phyloP scores from a whole-genome alignment of 2,797 vertebrate species.

The Coccyzus lansbergi region DNA sequence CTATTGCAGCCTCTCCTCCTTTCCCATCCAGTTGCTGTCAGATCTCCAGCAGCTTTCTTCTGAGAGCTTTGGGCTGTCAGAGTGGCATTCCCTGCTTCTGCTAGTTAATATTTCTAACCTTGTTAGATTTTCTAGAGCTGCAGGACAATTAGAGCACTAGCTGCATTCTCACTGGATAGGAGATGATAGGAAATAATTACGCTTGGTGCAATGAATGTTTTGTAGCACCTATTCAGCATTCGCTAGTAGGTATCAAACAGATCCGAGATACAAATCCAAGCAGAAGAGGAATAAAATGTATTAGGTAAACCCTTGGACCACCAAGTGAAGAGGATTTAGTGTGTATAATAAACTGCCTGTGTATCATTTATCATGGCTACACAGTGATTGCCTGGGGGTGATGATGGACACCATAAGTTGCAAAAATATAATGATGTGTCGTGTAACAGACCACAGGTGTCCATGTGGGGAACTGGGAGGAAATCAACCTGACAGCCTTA shows the following conservation, averaged over 20 bases:
- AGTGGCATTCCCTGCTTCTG: not conserved
- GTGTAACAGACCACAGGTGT: slow-evolving; percentile 58
- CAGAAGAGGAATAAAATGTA: not conserved
- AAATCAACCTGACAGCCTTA: slow-evolving; percentile 28
- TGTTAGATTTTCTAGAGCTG: not conserved
- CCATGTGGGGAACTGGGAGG: not conserved
- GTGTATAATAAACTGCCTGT: slow-evolving; percentile 25
- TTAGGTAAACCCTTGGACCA: slow-evolving; percentile 14
- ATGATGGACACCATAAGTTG: slow-evolving; percentile 47
- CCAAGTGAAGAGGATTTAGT: slow-evolving; percentile 20
- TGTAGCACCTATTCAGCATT: not conserved
- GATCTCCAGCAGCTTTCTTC: not conserved
- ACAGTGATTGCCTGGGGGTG: slow-evolving; percentile 22
- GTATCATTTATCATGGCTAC: slow-evolving; percentile 2
- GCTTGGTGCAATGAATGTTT: rapidly evolving
- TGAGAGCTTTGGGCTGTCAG: not conserved
- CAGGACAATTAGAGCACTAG: not conserved
- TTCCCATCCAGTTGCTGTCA: not conserved
- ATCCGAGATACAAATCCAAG: not conserved
- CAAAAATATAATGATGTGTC: slow-evolving; percentile 33
- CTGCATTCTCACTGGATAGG: not conserved
- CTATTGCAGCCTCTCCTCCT: not conserved
- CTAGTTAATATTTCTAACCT: not conserved
- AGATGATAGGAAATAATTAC: not conserved
- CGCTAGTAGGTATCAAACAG: not conserved